phyloP scores from a whole-genome alignment of 2,888 invertebrate genomes.

The Aleiodes alternator region DNA sequence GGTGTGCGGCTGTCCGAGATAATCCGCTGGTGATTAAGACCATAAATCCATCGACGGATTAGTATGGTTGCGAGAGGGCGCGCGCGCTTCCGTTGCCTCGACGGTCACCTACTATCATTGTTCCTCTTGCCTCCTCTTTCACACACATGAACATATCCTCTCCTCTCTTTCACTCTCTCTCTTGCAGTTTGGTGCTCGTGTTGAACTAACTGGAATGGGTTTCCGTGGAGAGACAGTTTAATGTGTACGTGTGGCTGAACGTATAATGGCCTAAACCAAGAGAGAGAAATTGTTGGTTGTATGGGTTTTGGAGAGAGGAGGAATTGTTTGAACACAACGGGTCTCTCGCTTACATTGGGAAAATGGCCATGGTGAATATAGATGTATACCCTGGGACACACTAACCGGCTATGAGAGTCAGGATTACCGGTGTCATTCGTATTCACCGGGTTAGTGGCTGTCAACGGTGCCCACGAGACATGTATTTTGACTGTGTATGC shows the following conservation, averaged over 20 bases:
- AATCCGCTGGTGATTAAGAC: conserved; percentile 81
- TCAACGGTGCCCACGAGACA: conserved; percentile 62
- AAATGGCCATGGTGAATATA: conserved; percentile 65
- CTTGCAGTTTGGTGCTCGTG: conserved; percentile 38
- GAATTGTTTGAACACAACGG: conserved; percentile 51
- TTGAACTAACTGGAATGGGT: conserved; percentile 53
- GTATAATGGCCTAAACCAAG: conserved; percentile 37
- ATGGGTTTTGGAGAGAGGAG: conserved; percentile 44
- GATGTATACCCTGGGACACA: conserved; percentile 56
- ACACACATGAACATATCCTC: conserved; percentile 26
- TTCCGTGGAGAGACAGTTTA: conserved; percentile 48
- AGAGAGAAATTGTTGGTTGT: conserved; percentile 31
- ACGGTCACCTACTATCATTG: conserved; percentile 38
- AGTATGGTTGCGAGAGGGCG: conserved; percentile 70
- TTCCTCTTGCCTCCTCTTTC: conserved; percentile 40
- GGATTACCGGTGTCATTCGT: conserved; percentile 73
- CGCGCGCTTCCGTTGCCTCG: conserved; percentile 49
- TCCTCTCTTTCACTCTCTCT: conserved; percentile 20
- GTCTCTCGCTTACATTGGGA: conserved; percentile 51
- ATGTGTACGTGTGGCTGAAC: conserved; percentile 48
- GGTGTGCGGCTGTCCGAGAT: conserved; percentile 75
- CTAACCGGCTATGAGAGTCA: conserved; percentile 70
- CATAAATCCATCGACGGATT: conserved; percentile 79
- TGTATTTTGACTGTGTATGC: conserved; percentile 12
- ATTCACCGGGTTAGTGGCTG: conserved; percentile 73